These are phyloP conservation scores for Pherbina coryleti DNA, from an alignment of 2,888 invertebrate species.

Conservation along the genomic window DNA sequence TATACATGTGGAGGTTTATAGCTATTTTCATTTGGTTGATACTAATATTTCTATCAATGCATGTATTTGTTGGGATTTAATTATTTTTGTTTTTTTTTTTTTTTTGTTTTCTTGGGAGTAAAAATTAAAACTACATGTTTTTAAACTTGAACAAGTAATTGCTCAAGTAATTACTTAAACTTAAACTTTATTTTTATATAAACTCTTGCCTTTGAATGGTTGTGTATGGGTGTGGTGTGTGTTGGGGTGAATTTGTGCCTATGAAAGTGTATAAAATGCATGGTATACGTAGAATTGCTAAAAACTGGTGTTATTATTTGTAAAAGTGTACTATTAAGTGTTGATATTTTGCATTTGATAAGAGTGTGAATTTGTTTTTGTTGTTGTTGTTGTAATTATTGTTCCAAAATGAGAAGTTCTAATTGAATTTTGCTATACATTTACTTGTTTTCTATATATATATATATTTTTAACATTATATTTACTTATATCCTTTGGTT, in stretches of 20 bases:
- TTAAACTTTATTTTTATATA: too few relatives aligned
- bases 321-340: background rate
- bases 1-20: constrained; percentile 32
- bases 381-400: background rate
- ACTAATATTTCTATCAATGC: background rate
- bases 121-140: too few relatives aligned
- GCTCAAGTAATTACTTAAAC: too few relatives aligned
- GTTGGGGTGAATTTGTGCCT: too few relatives aligned
- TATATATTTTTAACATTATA: background rate
- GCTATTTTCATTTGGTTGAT: background rate
- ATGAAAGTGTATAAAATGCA: background rate
- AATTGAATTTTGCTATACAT: constrained; percentile 13
- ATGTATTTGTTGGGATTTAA: too few relatives aligned
- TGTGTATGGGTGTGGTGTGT: too few relatives aligned
- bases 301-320: background rate
- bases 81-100: background rate
- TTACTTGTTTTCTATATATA: constrained; percentile 5
- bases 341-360: background rate
- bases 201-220: too few relatives aligned
- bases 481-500: background rate
- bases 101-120: background rate
- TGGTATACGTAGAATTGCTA: background rate
- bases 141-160: too few relatives aligned
- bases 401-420: background rate
- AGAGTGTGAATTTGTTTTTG: background rate